Evolutionary conservation across 2,888 invertebrate species (phyloP), one percentile per base, ranked within the genome.

Genomic region (Rhopalosiphum nymphaeae): DNA sequence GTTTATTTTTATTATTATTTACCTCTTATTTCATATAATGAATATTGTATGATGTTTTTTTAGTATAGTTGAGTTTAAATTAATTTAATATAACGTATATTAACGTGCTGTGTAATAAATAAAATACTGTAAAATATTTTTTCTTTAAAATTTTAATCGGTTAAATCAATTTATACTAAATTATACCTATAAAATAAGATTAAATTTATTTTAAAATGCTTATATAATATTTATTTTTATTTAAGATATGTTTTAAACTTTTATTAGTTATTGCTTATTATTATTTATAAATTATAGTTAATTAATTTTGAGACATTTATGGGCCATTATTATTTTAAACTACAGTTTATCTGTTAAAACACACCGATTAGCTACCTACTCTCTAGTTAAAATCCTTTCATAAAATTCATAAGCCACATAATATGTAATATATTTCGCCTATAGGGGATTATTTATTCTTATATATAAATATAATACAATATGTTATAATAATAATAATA

Each of bases 281-380:
- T 78, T 36, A 36, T 78, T 78, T 36, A 36, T 78, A 78, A 78
- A 78, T 78, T 78, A 78, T 78, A 36, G 21, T 78, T 78, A 36
- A 78, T 78, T 78, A 21, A 21, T 78, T 78, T 78, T 9, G 21
- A 78, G 78, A 78, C 78, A 1, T 78, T 78, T 78, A 78, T 78
- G 78, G 36, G 78, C 78, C 78, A 36, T 78, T 78, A 78, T 78
- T 78, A 78, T 78, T 78, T 78, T 78, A 78, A 78, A 21, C 78
- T 78, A 78, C 78, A 78, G 78, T 78, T 78, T 36, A 78, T 78
- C 78, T 78, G 78, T 78, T 78, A 25, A 36, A 36, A 36, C 36
- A 36, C 36, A 78, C 36, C 78, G 78, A 78, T 78, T 36, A 78
- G 36, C 36, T 36, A 78, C 36, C 53, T 53, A 53, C 53, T 53